Conservation (phyloP, 2,888 invertebrate genomes). For the Tridacna crocea region DNA sequence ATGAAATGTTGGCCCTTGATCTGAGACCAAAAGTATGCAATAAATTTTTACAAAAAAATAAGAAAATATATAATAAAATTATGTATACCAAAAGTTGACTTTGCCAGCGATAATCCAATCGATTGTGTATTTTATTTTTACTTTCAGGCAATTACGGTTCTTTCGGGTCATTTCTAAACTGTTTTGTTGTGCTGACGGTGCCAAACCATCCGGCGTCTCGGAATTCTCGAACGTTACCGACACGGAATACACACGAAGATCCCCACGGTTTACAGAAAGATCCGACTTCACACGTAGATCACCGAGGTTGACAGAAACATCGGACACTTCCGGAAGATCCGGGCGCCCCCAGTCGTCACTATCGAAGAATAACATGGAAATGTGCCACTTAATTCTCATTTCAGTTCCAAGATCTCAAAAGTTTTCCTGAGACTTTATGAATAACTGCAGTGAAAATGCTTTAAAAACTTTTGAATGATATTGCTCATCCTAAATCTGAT, state of each 20-base stretch:
- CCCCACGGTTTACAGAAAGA: constrained; percentile 40
- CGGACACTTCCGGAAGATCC: background rate
- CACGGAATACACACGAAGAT: constrained; percentile 40
- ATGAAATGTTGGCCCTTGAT: too few relatives aligned
- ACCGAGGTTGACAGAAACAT: constrained; percentile 20
- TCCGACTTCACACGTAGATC: constrained; percentile 41
- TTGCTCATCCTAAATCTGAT: too few relatives aligned
- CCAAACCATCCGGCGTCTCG: constrained; percentile 39
- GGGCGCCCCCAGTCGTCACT: constrained; percentile 3
- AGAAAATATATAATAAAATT: too few relatives aligned
- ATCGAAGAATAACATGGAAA: constrained; percentile 30
- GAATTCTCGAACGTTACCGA: constrained; percentile 50
- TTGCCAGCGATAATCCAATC: too few relatives aligned
- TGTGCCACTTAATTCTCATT: constrained; percentile 34
- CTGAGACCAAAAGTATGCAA: too few relatives aligned
- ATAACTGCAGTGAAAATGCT: too few relatives aligned
- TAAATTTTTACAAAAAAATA: too few relatives aligned
- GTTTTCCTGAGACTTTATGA: background rate
- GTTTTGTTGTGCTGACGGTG: constrained; percentile 43
- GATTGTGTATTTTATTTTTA: too few relatives aligned
- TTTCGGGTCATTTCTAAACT: constrained; percentile 41
- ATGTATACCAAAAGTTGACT: too few relatives aligned
- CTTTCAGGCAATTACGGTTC: constrained; percentile 43
- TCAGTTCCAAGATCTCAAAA: constrained; percentile 17
- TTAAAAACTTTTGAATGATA: too few relatives aligned